Evolutionary conservation across 37 sponge, comb jelly and placozoan genomes (phyloP).

Genomic region (Aphrocallistes beatrix): DNA sequence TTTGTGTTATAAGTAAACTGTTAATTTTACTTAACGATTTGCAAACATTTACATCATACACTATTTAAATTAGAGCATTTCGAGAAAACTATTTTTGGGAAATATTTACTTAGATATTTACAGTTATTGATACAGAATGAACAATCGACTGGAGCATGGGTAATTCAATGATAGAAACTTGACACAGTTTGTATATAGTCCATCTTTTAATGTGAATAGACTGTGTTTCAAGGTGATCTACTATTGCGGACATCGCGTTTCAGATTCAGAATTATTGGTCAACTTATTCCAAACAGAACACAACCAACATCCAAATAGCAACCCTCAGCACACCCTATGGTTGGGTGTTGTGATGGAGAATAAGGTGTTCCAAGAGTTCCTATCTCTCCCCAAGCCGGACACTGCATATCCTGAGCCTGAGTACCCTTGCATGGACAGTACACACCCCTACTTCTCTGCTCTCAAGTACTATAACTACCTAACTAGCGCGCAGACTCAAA

Average conservation of each 20-base stretch:
- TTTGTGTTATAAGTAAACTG: no score
- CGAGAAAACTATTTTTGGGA: no score
- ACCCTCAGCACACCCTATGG: not conserved
- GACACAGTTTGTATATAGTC: no score
- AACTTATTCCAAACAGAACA: not conserved
- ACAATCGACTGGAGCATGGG: no score
- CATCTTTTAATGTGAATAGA: not conserved
- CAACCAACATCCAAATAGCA: no score
- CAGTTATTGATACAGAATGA: no score
- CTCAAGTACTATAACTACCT: not conserved
- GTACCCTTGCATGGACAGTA: not conserved
- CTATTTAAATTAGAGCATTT: no score
- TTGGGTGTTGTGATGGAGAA: not conserved
- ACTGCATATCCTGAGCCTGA: not conserved
- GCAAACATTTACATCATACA: no score
- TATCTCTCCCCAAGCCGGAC: not conserved
- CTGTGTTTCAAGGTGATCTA: not conserved
- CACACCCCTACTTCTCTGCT: not conserved
- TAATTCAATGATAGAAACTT: no score
- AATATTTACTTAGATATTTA: no score
- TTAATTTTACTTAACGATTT: no score
- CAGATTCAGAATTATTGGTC: not conserved
- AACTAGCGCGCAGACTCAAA: not conserved
- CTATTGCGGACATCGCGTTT: not conserved
- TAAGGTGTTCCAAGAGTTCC: not conserved